Base-by-base conservation (phyloP, 2,888 invertebrate species). In the Polymixis lichenea region DNA sequence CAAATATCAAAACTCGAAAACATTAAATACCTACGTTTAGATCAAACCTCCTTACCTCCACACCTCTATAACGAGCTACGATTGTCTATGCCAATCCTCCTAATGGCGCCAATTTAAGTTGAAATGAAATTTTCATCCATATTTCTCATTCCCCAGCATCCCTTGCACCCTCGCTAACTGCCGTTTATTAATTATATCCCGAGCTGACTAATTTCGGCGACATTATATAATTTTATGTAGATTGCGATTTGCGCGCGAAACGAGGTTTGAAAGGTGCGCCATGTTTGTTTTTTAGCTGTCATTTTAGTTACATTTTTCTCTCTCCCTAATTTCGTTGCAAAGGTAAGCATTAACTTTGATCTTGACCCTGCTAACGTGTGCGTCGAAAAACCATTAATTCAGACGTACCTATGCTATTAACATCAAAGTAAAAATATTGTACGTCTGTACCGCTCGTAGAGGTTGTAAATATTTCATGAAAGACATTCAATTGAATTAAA, bases 201-300 rank as follows among this genome's bases (percentile, higher is more conserved):
- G 68, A 80, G 80, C 83, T 84, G 86, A 87, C 87, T 90, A 89
- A 91, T 92, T 92, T 90, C 86, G 87, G 91, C 86, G 89, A 89
- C 90, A 91, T 92, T 92, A 91, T 90, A 89, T 90, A 89, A 90
- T 91, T 92, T 90, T 90, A 89, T 90, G 91, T 87, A 86, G 89
- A 91, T 89, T 83, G 87, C 89, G 90, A 90, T 90, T 91, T 88
- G 86, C 89, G 88, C 90, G 90, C 88, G 85, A 91, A 91, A 92
- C 38, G 70, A 58, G 43, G 72, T 83, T 75, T 77, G 28, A 62
- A 56, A 77, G n/a, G 15, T n/a, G 22, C 82, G 82, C 84, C 88
- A 87, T 87, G 60, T 87, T 87, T 75, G 60, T 56, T 82, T 77
- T 73, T 53, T 46, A 0, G 32, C 64, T 15, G 28, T 53, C 8